phyloP scores from a whole-genome alignment of 2,797 vertebrate genomes.

The Phoeniculus purpureus region DNA sequence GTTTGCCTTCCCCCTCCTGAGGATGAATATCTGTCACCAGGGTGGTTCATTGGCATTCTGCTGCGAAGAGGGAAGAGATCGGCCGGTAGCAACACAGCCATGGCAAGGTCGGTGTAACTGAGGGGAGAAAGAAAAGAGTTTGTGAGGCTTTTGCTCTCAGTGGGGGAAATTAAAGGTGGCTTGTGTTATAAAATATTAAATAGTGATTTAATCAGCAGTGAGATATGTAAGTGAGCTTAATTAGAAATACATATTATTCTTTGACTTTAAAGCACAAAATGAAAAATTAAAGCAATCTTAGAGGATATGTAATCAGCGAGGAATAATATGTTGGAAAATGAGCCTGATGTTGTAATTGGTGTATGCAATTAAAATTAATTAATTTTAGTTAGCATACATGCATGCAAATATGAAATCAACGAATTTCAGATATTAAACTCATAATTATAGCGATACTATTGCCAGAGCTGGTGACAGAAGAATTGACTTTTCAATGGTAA shows the following conservation, averaged over 20 bases:
- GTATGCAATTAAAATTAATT: slow-evolving; percentile 83
- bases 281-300: slow-evolving; percentile 82
- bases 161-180: slow-evolving; percentile 70
- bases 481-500: slow-evolving; percentile 42
- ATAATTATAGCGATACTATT: slow-evolving; percentile 74
- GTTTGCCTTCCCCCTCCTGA: neutral
- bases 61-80: slow-evolving; percentile 21
- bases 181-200: slow-evolving; percentile 80
- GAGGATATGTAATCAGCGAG: slow-evolving; percentile 78
- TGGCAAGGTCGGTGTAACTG: slow-evolving; percentile 51
- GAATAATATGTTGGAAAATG: slow-evolving; percentile 80
- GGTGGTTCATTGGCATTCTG: slow-evolving; percentile 47
- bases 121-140: slow-evolving; percentile 10
- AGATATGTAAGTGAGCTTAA: slow-evolving; percentile 78
- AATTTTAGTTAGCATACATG: slow-evolving; percentile 80
- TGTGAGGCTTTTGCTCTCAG: slow-evolving; percentile 34
- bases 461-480: slow-evolving; percentile 49
- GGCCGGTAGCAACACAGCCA: neutral
- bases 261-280: slow-evolving; percentile 81
- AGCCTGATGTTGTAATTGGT: slow-evolving; percentile 81
- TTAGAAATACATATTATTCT: slow-evolving; percentile 83
- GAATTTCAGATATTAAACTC: slow-evolving; percentile 79
- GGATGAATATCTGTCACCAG: slow-evolving; percentile 17
- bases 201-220: slow-evolving; percentile 77
- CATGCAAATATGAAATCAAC: slow-evolving; percentile 81